These are phyloP conservation scores for Epicauta chinensis DNA, from an alignment of 1,140 invertebrate genomes.

Conservation along the genomic window DNA sequence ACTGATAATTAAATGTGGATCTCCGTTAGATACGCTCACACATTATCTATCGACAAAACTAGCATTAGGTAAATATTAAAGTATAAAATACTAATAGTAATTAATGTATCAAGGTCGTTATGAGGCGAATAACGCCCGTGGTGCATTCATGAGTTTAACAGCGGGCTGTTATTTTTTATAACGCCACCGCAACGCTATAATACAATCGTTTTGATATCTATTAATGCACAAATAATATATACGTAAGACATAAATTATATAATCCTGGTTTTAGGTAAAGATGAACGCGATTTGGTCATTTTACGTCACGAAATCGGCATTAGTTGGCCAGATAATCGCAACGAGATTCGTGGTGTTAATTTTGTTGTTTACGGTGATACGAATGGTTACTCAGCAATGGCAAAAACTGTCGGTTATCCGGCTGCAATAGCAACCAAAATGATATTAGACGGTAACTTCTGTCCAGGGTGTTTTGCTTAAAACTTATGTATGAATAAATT, in stretches of 20 bases:
- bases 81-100: too few species aligned
- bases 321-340: slow-evolving; percentile 80
- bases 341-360: slow-evolving; percentile 82
- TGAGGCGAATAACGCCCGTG: too few species aligned
- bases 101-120: too few species aligned
- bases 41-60: slow-evolving; percentile 85
- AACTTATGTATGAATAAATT: slow-evolving; percentile 4
- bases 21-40: slow-evolving; percentile 88
- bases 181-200: too few species aligned
- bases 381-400: slow-evolving; percentile 92
- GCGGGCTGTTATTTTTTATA: too few species aligned
- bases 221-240: too few species aligned
- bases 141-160: too few species aligned
- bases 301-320: slow-evolving; percentile 90
- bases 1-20: slow-evolving; percentile 73
- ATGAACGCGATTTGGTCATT: slow-evolving; percentile 91
- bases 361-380: slow-evolving; percentile 89
- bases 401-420: slow-evolving; percentile 93
- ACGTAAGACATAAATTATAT: too few species aligned
- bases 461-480: neutral
- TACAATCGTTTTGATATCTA: too few species aligned
- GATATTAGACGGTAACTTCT: slow-evolving; percentile 80
- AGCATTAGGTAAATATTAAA: slow-evolving; percentile 62
- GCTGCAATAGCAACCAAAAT: slow-evolving; percentile 95
- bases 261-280: slow-evolving; percentile 49